Evolutionary conservation across 2,888 invertebrate genomes (phyloP), one percentile per base, ranked within the genome.

Genomic region (Lasioglossum villosulum): DNA sequence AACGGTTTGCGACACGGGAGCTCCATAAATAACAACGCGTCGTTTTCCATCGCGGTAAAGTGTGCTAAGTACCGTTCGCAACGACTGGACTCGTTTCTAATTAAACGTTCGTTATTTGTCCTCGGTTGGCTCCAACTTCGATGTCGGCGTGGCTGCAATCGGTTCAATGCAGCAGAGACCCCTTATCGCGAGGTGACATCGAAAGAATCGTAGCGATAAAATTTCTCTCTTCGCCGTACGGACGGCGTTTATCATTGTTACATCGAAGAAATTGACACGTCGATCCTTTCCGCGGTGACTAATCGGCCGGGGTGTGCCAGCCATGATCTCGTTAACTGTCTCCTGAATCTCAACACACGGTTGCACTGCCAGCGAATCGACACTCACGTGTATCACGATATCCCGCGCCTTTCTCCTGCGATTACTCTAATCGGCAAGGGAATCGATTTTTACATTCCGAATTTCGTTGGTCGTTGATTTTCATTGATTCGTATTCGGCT

Each of bases 271-370:
- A 88, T 87, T 82, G 77, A 70, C 87, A 80, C 73, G 75, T 86
- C 80, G 86, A 80, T 83, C 78, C 78, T 83, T 88, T 70, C 34
- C 68, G 70, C 82, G 80, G 79, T 88, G 88, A 88, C 88, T 89
- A 89, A 89, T 87, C 84, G 88, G 12, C 63, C 37, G 80, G 88
- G 88, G 88, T 78, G 88, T 84, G 88, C 78, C 84, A 45, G 78
- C 76, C 39, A 48, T 34, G 81, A 79, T 76, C 84, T 86, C 83
- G 86, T 87, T 84, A 80, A 77, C 70, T 84, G 52, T 76, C 81
- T 63, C 56, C 14, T 48, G 56, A n/a, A 77, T 39, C 63, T 74
- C 74, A 78, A 74, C 74, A 71, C 34, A 34, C 63, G 68, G 16
- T 81, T 79, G 59, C 63, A 75, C 34, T 27, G n/a, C n/a, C 42